These are phyloP conservation scores for Ladona fulva DNA, from an alignment of 1,140 invertebrate species.

Conservation along the genomic window DNA sequence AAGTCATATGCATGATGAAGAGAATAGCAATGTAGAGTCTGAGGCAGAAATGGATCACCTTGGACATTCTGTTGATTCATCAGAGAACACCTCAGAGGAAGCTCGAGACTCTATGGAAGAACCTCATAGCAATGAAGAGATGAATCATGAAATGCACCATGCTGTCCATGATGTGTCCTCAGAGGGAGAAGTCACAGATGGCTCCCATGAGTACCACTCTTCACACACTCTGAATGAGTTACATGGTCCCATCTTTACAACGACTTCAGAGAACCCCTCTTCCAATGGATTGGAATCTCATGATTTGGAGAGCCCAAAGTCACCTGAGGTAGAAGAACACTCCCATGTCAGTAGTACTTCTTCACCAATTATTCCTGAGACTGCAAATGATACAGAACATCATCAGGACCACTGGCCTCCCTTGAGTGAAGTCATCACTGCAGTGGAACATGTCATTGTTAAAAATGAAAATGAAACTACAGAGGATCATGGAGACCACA, in stretches of 20 bases:
- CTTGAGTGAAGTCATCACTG: not conserved
- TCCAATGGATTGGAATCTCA: not conserved
- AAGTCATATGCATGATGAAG: not conserved
- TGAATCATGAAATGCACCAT: not conserved
- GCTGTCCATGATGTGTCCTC: not conserved
- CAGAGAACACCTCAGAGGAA: not conserved
- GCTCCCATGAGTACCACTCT: not conserved
- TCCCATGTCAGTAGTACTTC: not conserved
- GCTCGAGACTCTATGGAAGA: not conserved
- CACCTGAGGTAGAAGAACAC: not conserved
- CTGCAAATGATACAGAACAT: not conserved
- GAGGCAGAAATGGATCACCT: not conserved
- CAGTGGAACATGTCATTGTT: not conserved
- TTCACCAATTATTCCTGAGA: not conserved
- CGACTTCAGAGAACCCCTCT: not conserved
- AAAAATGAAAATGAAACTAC: not conserved
- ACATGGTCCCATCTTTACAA: not conserved
- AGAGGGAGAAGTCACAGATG: not conserved
- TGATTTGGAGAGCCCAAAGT: not conserved
- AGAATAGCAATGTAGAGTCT: not conserved
- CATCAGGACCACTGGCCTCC: not conserved
- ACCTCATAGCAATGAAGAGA: not conserved
- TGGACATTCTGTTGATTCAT: not conserved
- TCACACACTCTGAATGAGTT: no score
- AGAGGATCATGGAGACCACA: no score